Percentiles rank a stretch among this genome's conserved stretches.
Evolutionary conservation across 2,113 vertebrate species (phyloP).

Genomic region (Muscicapa adusta): DNA sequence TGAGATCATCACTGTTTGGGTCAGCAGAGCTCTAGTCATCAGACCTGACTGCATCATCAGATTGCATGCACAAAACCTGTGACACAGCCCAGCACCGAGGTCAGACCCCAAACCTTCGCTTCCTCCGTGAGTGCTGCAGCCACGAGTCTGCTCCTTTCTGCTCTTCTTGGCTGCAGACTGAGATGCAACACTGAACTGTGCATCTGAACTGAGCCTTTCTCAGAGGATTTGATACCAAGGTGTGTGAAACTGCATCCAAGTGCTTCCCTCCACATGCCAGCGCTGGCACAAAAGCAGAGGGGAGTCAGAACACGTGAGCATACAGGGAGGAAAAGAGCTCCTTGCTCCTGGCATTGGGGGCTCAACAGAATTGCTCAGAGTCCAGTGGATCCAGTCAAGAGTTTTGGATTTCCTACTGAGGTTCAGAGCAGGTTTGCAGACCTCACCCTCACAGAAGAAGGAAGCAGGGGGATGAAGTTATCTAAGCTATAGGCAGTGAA

Average conservation of each 20-base stretch:
- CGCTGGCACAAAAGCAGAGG: background rate
- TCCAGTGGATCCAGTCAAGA: background rate
- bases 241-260: background rate
- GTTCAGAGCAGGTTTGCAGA: background rate
- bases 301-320: background rate
- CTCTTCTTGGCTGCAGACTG: background rate
- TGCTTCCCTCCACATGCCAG: fast-evolving
- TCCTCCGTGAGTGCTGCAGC: background rate
- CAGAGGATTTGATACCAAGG: background rate
- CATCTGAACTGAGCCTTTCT: background rate
- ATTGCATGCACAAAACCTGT: background rate
- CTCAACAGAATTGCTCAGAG: background rate
- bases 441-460: background rate
- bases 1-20: background rate
- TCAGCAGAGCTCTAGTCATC: background rate
- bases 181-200: background rate
- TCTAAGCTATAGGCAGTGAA: background rate
- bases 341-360: fast-evolving
- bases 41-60: background rate
- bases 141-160: background rate
- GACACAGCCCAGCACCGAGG: background rate
- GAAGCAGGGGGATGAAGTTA: background rate
- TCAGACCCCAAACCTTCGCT: background rate
- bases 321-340: background rate
- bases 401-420: background rate